Evolutionary conservation across 2,113 vertebrate genomes (phyloP).

Genomic region (Acanthisitta chloris): DNA sequence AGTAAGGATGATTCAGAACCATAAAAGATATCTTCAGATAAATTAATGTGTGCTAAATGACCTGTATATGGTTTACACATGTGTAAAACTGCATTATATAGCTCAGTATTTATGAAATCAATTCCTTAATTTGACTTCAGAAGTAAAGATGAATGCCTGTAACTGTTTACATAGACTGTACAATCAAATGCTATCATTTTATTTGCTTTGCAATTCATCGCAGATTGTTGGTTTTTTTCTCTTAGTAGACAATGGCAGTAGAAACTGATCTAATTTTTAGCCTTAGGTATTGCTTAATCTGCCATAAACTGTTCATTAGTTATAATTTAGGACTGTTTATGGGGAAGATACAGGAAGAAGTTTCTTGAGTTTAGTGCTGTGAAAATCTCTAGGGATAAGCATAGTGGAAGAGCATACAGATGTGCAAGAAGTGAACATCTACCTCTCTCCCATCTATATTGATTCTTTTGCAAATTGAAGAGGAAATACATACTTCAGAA

Average conservation of each 20-base stretch:
- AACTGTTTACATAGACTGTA: neutral
- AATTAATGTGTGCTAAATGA: neutral
- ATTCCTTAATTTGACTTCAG: neutral
- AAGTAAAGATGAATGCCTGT: neutral
- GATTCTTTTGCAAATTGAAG: neutral
- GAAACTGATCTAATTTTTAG: neutral
- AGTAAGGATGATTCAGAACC: neutral
- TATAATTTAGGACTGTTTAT: neutral
- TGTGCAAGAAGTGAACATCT: neutral
- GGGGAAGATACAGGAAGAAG: neutral
- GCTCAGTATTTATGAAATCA: neutral
- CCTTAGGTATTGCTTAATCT: neutral
- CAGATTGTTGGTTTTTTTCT: neutral
- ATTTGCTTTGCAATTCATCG: neutral
- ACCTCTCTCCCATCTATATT: neutral
- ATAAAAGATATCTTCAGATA: neutral
- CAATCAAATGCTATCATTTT: neutral
- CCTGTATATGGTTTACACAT: neutral
- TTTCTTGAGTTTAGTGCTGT: conserved; percentile 27
- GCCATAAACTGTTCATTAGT: neutral
- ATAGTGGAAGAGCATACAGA: neutral
- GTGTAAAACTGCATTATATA: neutral
- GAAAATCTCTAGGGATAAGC: neutral
- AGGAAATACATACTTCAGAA: neutral
- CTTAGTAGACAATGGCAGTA: neutral